A percentile compares a stretch with the other conserved stretches of the same genome.
Evolutionary conservation across 2,113 vertebrate genomes (phyloP).

Genomic region (Montifringilla adamsi): DNA sequence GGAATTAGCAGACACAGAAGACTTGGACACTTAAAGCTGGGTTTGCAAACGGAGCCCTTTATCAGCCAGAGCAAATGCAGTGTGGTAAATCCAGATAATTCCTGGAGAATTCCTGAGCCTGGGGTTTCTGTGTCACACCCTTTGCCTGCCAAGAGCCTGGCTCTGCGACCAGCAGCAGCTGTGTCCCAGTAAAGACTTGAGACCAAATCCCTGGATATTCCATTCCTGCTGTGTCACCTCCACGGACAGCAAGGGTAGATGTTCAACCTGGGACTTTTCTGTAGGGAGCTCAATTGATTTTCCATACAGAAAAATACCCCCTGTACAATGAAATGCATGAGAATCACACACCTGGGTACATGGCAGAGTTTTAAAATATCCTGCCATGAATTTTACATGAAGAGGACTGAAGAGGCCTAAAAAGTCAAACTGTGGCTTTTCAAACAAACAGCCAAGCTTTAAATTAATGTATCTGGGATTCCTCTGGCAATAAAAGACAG

Average conservation of each 20-base stretch:
- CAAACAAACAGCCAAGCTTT: neutral
- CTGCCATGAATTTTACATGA: neutral
- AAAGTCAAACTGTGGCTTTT: neutral
- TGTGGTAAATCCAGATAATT: conserved; percentile 11
- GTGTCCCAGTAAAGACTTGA: neutral
- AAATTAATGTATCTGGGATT: neutral
- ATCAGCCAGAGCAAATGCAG: neutral
- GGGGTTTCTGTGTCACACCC: neutral
- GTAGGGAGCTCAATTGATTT: neutral
- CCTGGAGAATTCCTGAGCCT: neutral
- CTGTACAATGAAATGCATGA: neutral
- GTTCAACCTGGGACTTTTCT: neutral
- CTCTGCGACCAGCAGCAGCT: neutral
- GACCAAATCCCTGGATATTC: neutral
- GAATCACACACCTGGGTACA: neutral
- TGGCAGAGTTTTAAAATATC: neutral
- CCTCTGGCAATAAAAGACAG: neutral
- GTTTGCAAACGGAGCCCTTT: conserved; percentile 17
- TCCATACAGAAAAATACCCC: neutral
- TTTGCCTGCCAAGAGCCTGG: neutral
- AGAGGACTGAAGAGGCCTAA: neutral
- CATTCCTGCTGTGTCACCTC: neutral
- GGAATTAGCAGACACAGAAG: conserved; percentile 7
- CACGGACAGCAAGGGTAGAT: neutral
- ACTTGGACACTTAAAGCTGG: neutral